A percentile compares a stretch with the other conserved stretches of the same genome.
Evolutionary conservation across 2,113 vertebrate genomes (phyloP).

Genomic region (Psophia crepitans): DNA sequence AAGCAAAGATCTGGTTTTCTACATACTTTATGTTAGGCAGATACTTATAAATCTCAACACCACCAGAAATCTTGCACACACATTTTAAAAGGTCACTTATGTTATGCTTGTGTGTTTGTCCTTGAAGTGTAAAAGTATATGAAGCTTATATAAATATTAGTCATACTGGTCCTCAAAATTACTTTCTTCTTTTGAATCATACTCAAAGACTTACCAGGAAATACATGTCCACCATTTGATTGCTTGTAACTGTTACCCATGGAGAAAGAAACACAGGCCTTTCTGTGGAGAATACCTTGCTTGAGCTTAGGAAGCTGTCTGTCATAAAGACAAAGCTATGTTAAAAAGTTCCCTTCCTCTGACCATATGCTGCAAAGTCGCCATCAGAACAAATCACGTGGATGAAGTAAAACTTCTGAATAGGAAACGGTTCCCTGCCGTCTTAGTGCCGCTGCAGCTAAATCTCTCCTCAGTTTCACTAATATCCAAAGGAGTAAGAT

Average conservation of each 20-base stretch:
- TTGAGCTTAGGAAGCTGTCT: not conserved
- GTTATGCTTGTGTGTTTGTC: not conserved
- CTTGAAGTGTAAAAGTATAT: not conserved
- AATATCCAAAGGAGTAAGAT: not conserved
- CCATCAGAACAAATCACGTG: not conserved
- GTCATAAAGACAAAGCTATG: not conserved
- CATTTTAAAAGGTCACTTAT: not conserved
- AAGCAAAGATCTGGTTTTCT: not conserved
- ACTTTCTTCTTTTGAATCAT: not conserved
- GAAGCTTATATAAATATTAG: not conserved
- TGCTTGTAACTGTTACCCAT: not conserved
- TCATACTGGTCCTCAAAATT: not conserved
- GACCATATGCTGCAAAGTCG: fast-evolving
- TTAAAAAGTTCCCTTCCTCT: not conserved
- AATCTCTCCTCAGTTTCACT: not conserved
- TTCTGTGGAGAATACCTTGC: not conserved
- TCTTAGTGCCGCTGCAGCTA: not conserved
- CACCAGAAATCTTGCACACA: not conserved
- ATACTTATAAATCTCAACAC: not conserved
- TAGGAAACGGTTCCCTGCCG: not conserved
- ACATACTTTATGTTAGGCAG: not conserved
- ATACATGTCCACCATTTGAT: not conserved
- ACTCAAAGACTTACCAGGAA: not conserved
- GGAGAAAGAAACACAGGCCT: not conserved
- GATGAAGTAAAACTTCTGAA: not conserved